Percentiles rank a stretch among this genome's conserved stretches.
Conservation (phyloP, 2,888 invertebrate genomes). For the Eurois occulta region DNA sequence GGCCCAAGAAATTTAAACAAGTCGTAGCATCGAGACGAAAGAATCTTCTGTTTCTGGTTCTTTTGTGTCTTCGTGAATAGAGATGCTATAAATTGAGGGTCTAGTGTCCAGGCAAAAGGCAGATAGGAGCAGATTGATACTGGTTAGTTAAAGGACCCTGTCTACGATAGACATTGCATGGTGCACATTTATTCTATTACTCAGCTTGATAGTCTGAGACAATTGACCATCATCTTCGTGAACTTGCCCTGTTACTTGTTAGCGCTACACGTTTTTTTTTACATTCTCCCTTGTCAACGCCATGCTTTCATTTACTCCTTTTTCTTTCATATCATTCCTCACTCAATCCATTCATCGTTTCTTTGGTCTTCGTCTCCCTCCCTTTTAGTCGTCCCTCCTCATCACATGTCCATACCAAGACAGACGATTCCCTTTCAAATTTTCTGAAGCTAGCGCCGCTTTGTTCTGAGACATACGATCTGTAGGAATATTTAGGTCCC, state of each 20-base stretch:
- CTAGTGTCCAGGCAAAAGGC: background rate
- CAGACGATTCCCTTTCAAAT: no score
- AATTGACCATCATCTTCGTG: background rate
- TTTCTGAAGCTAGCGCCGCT: background rate
- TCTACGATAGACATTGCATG: background rate
- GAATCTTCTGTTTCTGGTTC: background rate
- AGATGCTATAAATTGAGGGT: background rate
- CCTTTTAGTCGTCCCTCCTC: no score
- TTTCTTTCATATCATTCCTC: background rate
- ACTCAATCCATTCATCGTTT: background rate
- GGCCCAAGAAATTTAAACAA: no score
- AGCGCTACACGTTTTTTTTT: background rate
- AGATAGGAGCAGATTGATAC: background rate
- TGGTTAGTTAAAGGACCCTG: background rate
- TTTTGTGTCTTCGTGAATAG: background rate
- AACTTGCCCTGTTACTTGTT: background rate
- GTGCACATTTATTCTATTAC: background rate
- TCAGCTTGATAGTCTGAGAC: background rate
- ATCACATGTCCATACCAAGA: no score
- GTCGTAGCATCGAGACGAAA: no score
- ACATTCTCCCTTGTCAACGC: background rate
- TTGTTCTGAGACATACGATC: no score
- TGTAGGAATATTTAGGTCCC: no score
- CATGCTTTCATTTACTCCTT: background rate
- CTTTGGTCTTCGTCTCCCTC: no score